A percentile compares a stretch with the other conserved stretches of the same genome.
Evolutionary conservation across 2,797 vertebrate species (phyloP).

Genomic region (Macropus fuliginosus): DNA sequence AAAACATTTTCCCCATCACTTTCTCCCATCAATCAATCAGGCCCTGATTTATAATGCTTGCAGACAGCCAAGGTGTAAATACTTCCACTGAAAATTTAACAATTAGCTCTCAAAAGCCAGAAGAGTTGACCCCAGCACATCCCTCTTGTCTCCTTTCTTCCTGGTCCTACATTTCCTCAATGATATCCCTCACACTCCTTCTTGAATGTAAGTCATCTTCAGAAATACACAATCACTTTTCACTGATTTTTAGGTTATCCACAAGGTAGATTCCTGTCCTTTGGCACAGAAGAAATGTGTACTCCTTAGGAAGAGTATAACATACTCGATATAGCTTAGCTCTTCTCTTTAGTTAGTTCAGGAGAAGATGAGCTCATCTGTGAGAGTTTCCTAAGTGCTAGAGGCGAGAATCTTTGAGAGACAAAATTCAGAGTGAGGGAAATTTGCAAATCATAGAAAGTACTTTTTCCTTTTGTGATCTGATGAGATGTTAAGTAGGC

Average conservation of each 20-base stretch:
- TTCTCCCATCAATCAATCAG: neutral
- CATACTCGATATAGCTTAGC: too few species aligned
- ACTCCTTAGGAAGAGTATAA: neutral
- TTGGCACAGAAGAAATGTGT: neutral
- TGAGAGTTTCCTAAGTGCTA: neutral
- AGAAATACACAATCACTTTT: neutral
- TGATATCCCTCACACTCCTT: neutral
- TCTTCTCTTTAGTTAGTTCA: neutral
- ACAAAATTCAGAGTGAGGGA: neutral
- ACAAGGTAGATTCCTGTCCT: neutral
- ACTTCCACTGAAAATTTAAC: neutral
- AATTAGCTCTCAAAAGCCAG: neutral
- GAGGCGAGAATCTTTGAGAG: neutral
- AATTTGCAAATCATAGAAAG: neutral
- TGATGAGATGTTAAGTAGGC: neutral
- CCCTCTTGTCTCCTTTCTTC: neutral
- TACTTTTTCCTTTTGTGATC: neutral
- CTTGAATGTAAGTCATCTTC: neutral
- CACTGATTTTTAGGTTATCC: neutral
- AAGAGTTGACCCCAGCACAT: neutral
- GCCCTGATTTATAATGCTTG: neutral
- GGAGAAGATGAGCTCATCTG: neutral
- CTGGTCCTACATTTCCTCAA: neutral
- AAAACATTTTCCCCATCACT: neutral
- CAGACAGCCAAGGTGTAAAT: neutral